Conservation (phyloP, 2,888 invertebrate species). For the Hirudinaria manillensis region DNA sequence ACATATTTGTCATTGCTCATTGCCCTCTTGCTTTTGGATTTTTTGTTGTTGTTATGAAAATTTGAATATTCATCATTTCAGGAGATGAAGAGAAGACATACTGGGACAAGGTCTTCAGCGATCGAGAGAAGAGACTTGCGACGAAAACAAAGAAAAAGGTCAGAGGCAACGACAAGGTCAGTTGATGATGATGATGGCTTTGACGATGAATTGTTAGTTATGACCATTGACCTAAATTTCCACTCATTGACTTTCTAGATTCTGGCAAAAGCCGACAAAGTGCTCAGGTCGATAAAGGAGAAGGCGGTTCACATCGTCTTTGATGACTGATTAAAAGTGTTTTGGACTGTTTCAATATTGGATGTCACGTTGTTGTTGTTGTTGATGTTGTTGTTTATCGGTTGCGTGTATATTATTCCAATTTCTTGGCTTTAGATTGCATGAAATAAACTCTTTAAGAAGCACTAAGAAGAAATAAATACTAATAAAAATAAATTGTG, state of each 20-base stretch:
- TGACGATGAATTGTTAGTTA: slow-evolving; percentile 9
- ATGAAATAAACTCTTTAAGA: no score
- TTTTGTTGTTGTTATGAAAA: background rate
- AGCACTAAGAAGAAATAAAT: no score
- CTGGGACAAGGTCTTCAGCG: slow-evolving; percentile 70
- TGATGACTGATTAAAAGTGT: background rate
- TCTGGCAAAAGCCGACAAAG: slow-evolving; percentile 19
- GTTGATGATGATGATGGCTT: slow-evolving; percentile 10
- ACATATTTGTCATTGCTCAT: background rate
- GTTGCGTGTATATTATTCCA: no score
- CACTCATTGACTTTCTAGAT: background rate
- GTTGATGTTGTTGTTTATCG: no score
- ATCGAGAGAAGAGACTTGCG: slow-evolving; percentile 59
- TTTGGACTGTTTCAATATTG: no score
- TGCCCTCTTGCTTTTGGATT: background rate
- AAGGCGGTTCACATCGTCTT: slow-evolving; percentile 18
- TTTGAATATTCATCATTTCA: slow-evolving; percentile 32
- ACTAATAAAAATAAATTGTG: no score
- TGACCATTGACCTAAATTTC: background rate
- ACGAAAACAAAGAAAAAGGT: slow-evolving; percentile 43
- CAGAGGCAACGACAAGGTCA: slow-evolving; percentile 43
- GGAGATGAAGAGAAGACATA: slow-evolving; percentile 70
- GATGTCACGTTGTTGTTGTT: no score
- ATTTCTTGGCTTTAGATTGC: no score
- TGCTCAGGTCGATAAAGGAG: background rate